A percentile compares a stretch with the other conserved stretches of the same genome.
Evolutionary conservation across 1,140 invertebrate genomes (phyloP).

Genomic region (Pantala flavescens): DNA sequence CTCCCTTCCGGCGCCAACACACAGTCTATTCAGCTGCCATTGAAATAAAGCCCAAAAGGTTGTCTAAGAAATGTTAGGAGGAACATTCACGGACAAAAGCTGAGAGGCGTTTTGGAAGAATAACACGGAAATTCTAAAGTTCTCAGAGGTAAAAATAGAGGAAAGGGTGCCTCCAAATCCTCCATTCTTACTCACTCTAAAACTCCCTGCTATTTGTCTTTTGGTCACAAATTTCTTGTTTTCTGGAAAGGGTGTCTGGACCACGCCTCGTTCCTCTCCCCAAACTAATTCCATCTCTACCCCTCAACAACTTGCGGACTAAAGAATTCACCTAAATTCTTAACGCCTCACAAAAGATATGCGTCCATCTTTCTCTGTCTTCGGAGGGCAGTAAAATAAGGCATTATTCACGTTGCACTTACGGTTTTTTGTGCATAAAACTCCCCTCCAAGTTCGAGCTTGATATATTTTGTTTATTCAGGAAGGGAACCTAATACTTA

Average conservation of each 20-base stretch:
- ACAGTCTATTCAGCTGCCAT: not conserved
- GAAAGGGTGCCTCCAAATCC: not conserved
- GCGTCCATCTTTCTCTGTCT: no score
- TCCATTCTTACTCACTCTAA: not conserved
- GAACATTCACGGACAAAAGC: not conserved
- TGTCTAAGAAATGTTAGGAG: not conserved
- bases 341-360: not conserved
- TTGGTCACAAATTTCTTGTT: constrained; percentile 3
- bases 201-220: not conserved
- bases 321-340: not conserved
- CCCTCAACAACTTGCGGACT: not conserved
- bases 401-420: no score
- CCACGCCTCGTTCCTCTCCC: not conserved
- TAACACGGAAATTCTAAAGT: not conserved
- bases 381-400: no score
- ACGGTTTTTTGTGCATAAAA: no score
- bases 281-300: not conserved
- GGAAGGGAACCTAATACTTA: no score
- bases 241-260: not conserved
- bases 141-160: constrained; percentile 1
- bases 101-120: not conserved
- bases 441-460: no score
- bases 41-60: not conserved
- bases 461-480: no score
- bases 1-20: not conserved